Base-by-base conservation (phyloP, 2,113 vertebrate species). In the Xyrauchen texanus region DNA sequence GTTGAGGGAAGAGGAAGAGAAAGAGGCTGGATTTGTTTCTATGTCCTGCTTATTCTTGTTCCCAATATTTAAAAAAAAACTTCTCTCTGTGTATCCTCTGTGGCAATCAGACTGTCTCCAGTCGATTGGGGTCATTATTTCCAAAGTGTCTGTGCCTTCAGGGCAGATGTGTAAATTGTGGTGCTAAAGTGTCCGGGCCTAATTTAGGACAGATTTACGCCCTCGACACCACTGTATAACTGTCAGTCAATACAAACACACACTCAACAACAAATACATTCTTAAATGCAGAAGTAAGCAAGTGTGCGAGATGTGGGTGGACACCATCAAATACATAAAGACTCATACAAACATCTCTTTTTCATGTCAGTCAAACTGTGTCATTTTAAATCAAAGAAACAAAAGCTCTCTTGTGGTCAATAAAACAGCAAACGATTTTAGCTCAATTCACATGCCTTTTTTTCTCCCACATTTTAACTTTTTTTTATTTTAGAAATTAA, bases 151-250 rank as follows among this genome's bases (percentile, higher is more conserved):
- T 76, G 68, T 68, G 87, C 88, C 89, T 90, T 87, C 62, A 67
- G 89, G 90, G 90, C 90, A 92, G 85, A 93, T 89, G 91, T 89
- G 91, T 91, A 93, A 94, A 92, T 89, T 91, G 89, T 90, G 89
- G 88, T 88, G 87, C 88, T 89, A 91, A 90, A 90, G 88, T 86
- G 85, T 84, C 82, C 85, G 80, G 81, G 81, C 83, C 79, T 76
- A 77, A 73, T 88, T 90, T 82, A 58, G 80, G 69, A 82, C 82
- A 85, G 86, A 90, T 89, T 89, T 92, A 92, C 83, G 85, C 88
- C 88, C 89, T 89, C 85, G 62, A 60, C 77, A 77, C 80, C 84
- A 87, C 87, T 87, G 85, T 86, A 86, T 83, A 89, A 86, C 89
- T 86, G 91, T 88, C 88, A 91, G 82, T 92, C 87, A 90, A 70